These are phyloP conservation scores for Cheilosia pagana DNA, from an alignment of 2,888 invertebrate species.

Conservation along the genomic window DNA sequence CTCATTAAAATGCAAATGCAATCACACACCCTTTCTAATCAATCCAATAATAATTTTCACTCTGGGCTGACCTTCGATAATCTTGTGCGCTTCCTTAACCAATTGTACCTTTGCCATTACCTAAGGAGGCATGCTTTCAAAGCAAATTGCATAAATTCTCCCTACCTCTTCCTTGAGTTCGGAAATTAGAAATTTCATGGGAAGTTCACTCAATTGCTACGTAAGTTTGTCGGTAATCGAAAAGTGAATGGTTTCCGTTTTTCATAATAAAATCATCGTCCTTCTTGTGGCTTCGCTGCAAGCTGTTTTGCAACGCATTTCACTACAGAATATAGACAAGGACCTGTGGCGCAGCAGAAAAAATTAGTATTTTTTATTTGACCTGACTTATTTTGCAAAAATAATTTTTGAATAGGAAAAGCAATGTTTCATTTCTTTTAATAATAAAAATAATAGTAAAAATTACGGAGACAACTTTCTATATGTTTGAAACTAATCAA, in stretches of 20 bases:
- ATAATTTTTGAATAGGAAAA: neutral
- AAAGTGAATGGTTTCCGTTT: slow-evolving; percentile 69
- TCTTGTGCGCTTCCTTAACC: neutral
- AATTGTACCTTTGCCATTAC: neutral
- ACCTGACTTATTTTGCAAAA: neutral
- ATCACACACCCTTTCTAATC: too few species aligned
- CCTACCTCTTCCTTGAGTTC: slow-evolving; percentile 12
- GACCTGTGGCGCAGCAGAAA: neutral
- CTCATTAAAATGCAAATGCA: too few species aligned
- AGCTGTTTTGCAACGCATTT: neutral
- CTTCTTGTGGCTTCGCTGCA: slow-evolving; percentile 48
- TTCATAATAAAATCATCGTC: slow-evolving; percentile 63
- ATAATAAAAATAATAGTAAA: too few species aligned
- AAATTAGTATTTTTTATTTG: slow-evolving; percentile 4
- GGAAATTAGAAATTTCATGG: slow-evolving; percentile 69
- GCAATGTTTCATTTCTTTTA: too few species aligned
- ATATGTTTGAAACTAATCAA: too few species aligned
- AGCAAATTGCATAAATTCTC: slow-evolving; percentile 42
- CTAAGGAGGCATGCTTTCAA: slow-evolving; percentile 15
- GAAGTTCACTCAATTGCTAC: slow-evolving; percentile 64
- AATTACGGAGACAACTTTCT: too few species aligned
- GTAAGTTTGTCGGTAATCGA: slow-evolving; percentile 66
- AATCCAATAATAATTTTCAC: too few species aligned
- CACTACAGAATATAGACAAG: neutral
- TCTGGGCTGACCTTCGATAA: too few species aligned